Percentiles rank a stretch among this genome's conserved stretches.
These are phyloP conservation scores for Gymnocephalus cernua DNA, from an alignment of 2,113 vertebrate species.

Conservation along the genomic window DNA sequence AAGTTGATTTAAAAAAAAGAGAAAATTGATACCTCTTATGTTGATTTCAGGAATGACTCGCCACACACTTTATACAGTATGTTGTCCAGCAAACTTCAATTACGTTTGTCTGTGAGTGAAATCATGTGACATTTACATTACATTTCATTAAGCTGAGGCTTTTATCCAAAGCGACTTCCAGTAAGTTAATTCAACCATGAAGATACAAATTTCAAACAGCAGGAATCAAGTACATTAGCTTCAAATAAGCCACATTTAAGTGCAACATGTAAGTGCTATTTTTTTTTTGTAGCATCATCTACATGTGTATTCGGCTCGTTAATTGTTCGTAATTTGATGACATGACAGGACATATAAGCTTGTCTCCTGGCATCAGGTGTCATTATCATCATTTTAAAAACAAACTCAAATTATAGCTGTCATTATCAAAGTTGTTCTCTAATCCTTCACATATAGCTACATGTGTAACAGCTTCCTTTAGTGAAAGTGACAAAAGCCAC, in stretches of 20 bases:
- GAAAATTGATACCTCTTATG: not conserved
- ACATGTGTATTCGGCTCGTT: not conserved
- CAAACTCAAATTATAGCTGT: not conserved
- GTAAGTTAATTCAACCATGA: no score
- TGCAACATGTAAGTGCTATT: no score
- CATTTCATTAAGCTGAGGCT: no score
- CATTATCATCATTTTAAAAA: not conserved
- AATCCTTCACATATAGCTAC: slow-evolving; percentile 14
- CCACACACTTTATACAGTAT: no score
- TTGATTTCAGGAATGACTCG: not conserved
- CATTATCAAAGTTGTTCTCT: not conserved
- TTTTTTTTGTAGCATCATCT: no score
- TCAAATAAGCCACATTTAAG: no score
- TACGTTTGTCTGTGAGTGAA: not conserved
- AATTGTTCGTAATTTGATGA: not conserved
- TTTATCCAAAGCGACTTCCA: no score
- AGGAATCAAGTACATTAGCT: no score
- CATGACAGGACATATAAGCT: not conserved
- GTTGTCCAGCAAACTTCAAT: not conserved
- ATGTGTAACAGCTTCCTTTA: not conserved
- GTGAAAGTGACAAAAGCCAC: not conserved
- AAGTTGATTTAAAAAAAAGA: not conserved
- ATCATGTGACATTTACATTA: not conserved
- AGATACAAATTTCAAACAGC: no score
- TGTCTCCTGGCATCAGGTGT: not conserved